Evolutionary conservation across 1,140 invertebrate genomes (phyloP).

Genomic region (Diprion similis): DNA sequence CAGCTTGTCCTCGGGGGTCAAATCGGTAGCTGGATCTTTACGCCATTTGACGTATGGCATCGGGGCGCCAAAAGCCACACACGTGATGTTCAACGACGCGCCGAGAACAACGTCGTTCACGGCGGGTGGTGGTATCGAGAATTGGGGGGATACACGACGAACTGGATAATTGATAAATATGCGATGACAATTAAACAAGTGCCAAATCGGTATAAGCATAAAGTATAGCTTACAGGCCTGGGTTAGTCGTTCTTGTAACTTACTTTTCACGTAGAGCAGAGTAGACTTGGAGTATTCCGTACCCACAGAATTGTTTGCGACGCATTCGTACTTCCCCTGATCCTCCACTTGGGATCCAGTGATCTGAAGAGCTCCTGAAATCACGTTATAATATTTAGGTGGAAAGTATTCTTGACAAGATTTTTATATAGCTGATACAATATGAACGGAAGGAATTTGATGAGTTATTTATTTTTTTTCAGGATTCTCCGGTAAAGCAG

Average conservation of each 20-base stretch:
- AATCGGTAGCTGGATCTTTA: conserved; percentile 78
- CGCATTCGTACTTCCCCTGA: conserved; percentile 93
- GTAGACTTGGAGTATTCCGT: conserved; percentile 92
- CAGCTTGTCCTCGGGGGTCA: conserved; percentile 86
- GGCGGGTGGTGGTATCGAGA: conserved; percentile 87
- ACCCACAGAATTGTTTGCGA: conserved; percentile 89
- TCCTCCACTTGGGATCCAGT: conserved; percentile 87
- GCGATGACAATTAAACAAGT: conserved; percentile 29
- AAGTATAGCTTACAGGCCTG: no score
- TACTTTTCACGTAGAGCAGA: conserved; percentile 94
- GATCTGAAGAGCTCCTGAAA: conserved; percentile 91
- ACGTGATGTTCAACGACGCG: conserved; percentile 89
- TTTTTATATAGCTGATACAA: not conserved
- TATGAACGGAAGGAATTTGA: conserved; percentile 32
- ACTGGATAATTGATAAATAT: conserved; percentile 67
- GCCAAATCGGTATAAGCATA: no score
- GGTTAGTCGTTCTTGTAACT: conserved; percentile 35
- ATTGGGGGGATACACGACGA: conserved; percentile 90
- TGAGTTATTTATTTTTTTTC: conserved; percentile 17
- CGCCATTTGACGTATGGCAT: conserved; percentile 98
- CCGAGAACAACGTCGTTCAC: conserved; percentile 90
- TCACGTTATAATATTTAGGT: no score
- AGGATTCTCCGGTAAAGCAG: no score
- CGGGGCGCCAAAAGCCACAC: conserved; percentile 95
- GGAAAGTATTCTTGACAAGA: conserved; percentile 8